A percentile compares a stretch with the other conserved stretches of the same genome.
These are phyloP conservation scores for Chrysemys picta DNA, from an alignment of 2,113 vertebrate species.

Conservation along the genomic window DNA sequence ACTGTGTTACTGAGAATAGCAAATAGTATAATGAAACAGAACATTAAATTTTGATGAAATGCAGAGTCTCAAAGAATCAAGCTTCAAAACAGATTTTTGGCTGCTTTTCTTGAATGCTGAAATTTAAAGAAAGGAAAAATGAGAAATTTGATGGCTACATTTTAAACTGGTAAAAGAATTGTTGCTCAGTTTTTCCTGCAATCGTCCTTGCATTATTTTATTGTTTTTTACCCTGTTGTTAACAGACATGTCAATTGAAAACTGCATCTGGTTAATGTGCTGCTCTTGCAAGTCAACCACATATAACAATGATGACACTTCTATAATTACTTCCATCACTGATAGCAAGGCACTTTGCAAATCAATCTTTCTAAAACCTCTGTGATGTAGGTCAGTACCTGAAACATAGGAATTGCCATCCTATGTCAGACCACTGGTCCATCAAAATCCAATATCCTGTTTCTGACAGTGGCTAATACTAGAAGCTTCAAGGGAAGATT, in stretches of 20 bases:
- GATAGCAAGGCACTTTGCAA: background rate
- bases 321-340: background rate
- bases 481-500: background rate
- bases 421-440: background rate
- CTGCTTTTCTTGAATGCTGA: background rate
- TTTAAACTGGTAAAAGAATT: constrained; percentile 32
- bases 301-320: background rate
- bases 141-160: constrained; percentile 27
- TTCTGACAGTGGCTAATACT: background rate
- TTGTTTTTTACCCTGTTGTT: background rate
- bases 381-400: background rate
- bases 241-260: background rate
- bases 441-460: background rate
- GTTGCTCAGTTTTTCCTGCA: constrained; percentile 36
- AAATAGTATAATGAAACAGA: constrained; percentile 37
- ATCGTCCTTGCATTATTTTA: background rate
- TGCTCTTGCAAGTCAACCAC: background rate
- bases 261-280: background rate
- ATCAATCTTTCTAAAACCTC: background rate
- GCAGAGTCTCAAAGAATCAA: constrained; percentile 45
- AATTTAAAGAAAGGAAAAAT: constrained; percentile 50
- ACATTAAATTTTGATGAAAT: constrained; percentile 45
- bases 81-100: constrained; percentile 49
- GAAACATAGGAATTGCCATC: background rate
- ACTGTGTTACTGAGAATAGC: background rate